Evolutionary conservation across 2,797 vertebrate species (phyloP), one percentile per base, ranked within the genome.

Genomic region (Premnoplex brunnescens): DNA sequence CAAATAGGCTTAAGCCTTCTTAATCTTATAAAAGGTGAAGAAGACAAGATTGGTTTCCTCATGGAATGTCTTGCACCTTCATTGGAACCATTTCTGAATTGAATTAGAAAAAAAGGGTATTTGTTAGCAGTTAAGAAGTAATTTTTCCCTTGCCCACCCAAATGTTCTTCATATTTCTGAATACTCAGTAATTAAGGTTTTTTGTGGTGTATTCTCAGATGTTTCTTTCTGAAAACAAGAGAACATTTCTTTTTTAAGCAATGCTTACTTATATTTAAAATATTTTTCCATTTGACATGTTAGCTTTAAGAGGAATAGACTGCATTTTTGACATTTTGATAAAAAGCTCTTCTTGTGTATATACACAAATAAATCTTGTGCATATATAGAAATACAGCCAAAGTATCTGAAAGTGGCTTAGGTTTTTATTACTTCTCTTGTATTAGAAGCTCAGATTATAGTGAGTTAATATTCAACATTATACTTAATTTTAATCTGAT

Each of bases 11-110:
- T 82, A 89, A 71, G 14, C 12, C 7, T 63, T 74, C 49, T 59
- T 72, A 88, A 76, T 88, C 39, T 51, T 49, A 81, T 37, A 75
- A 81, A 77, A 91, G 39, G 12, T 59, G 56, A 89, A 63, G 81
- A 72, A 59, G 54, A 60, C 21, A 73, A 49, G 27, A 88, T 48
- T 82, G 15, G 13, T 48, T 93, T 78, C 37, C n/a, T 56, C 48
- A 27, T 26, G 19, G 23, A 83, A 58, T 59, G 9, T 51, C 34
- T 94, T 62, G 20, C 14, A 36, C 7, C 27, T 83, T 94, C 52
- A 51, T 36, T 75, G 6, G 6, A 85, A 76, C 7, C 46, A 62
- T 73, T 83, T 20, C 68, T 69, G 27, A 58, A 79, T 66, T 23
- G 69, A 66, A 87, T 30, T 2, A 66, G 39, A 16, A 54, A 37